Evolutionary conservation across 2,113 vertebrate species (phyloP).

Genomic region (Rhinopomastus cyanomelas): DNA sequence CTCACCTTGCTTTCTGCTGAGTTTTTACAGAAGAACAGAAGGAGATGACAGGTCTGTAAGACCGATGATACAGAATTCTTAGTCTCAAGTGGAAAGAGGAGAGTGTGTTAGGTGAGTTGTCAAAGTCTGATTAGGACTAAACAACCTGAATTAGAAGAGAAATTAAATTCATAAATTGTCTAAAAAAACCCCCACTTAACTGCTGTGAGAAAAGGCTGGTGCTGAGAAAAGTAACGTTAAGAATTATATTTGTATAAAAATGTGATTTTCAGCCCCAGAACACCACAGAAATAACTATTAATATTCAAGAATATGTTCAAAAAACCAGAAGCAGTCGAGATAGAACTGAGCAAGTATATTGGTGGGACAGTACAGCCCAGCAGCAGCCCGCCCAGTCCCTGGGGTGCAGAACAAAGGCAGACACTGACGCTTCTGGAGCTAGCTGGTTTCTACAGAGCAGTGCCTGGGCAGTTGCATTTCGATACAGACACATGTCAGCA

Average conservation of each 20-base stretch:
- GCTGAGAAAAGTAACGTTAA: not conserved
- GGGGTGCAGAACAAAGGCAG: not conserved
- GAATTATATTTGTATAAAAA: not conserved
- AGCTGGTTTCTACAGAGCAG: not conserved
- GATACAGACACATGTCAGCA: not conserved
- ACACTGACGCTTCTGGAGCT: not conserved
- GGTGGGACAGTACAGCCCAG: not conserved
- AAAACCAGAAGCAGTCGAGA: rapidly evolving
- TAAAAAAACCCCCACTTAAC: not conserved
- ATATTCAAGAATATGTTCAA: not conserved
- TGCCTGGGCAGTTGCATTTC: not conserved
- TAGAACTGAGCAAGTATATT: rapidly evolving
- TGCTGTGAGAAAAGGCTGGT: not conserved
- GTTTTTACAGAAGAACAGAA: constrained; percentile 11
- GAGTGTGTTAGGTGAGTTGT: constrained; percentile 17
- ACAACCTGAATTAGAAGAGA: constrained; percentile 24
- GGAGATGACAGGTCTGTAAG: not conserved
- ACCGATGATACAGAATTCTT: not conserved
- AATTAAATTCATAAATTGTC: constrained; percentile 45
- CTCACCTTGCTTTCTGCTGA: not conserved
- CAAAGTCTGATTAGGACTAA: constrained; percentile 30
- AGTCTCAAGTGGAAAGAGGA: not conserved
- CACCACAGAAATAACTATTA: not conserved
- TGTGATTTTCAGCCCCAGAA: not conserved
- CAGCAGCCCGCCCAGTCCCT: not conserved